Evolutionary conservation across 2,797 vertebrate species (phyloP).

Genomic region (Myiotriccus ornatus): DNA sequence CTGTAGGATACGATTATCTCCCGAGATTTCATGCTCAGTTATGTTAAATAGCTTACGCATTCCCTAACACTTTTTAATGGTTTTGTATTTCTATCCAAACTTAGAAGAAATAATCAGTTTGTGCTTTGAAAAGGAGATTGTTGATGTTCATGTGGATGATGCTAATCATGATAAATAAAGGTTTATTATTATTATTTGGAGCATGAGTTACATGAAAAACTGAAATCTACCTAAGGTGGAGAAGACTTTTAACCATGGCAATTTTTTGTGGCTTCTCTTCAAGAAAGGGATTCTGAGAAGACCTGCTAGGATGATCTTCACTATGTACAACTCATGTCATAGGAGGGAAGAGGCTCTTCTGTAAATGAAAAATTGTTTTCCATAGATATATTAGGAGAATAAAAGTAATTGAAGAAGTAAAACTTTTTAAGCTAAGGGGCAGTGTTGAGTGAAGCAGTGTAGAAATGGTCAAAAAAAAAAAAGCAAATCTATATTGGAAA

Average conservation of each 20-base stretch:
- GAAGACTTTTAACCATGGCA: neutral
- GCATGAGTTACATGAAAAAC: neutral
- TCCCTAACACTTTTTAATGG: neutral
- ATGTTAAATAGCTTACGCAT: neutral
- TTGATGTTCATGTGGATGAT: neutral
- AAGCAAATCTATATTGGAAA: neutral
- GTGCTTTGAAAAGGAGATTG: neutral
- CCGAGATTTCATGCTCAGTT: neutral
- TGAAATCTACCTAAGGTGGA: neutral
- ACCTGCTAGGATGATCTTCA: neutral
- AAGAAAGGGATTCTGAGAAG: neutral
- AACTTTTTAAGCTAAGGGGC: neutral
- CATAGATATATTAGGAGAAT: neutral
- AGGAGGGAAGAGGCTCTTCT: neutral
- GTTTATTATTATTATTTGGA: neutral
- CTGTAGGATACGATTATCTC: neutral
- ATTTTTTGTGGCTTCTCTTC: neutral
- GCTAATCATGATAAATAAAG: neutral
- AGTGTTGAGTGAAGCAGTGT: neutral
- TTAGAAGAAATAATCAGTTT: neutral
- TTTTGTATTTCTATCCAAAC: neutral
- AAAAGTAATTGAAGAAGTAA: neutral
- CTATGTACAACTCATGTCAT: rapidly evolving
- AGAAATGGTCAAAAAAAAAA: neutral
- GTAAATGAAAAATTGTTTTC: neutral